A percentile compares a stretch with the other conserved stretches of the same genome.
These are phyloP conservation scores for Drosophila grimshawi DNA, from an alignment of 1,140 invertebrate species.

Conservation along the genomic window DNA sequence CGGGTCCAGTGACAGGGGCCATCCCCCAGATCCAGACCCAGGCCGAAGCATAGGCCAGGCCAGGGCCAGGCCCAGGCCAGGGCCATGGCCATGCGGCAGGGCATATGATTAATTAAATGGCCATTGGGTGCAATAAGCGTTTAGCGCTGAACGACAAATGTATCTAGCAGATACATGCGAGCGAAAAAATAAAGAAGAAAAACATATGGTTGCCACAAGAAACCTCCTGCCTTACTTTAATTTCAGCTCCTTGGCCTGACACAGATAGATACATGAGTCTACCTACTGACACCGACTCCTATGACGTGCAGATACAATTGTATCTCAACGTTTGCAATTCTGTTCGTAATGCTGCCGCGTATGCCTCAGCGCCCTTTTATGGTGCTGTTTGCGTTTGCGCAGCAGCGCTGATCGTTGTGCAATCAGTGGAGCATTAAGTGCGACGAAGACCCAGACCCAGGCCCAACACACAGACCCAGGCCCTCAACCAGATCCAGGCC, in stretches of 20 bases:
- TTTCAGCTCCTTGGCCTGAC: conserved; percentile 77
- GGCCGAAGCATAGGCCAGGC: background rate
- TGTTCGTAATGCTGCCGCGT: conserved; percentile 8
- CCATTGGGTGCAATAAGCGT: conserved; percentile 46
- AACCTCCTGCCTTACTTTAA: conserved; percentile 84
- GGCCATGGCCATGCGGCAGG: conserved; percentile 6
- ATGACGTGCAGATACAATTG: conserved; percentile 65
- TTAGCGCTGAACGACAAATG: conserved; percentile 17
- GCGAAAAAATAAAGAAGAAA: conserved; percentile 13
- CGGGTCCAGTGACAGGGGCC: background rate
- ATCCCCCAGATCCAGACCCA: background rate
- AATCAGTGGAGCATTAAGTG: conserved; percentile 82
- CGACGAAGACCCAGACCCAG: conserved; percentile 23
- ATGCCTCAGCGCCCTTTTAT: conserved; percentile 43
- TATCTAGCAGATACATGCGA: conserved; percentile 57
- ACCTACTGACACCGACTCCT: conserved; percentile 60
- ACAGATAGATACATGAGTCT: conserved; percentile 69
- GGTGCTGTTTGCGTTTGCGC: conserved; percentile 56
- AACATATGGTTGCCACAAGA: conserved; percentile 72
- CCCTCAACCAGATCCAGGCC: background rate
- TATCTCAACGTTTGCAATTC: conserved; percentile 53
- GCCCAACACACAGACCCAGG: background rate
- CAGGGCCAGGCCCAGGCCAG: background rate
- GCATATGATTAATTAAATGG: conserved; percentile 70
- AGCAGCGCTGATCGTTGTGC: conserved; percentile 70